Evolutionary conservation across 2,797 vertebrate species (phyloP).

Genomic region (Trachurus trachurus): DNA sequence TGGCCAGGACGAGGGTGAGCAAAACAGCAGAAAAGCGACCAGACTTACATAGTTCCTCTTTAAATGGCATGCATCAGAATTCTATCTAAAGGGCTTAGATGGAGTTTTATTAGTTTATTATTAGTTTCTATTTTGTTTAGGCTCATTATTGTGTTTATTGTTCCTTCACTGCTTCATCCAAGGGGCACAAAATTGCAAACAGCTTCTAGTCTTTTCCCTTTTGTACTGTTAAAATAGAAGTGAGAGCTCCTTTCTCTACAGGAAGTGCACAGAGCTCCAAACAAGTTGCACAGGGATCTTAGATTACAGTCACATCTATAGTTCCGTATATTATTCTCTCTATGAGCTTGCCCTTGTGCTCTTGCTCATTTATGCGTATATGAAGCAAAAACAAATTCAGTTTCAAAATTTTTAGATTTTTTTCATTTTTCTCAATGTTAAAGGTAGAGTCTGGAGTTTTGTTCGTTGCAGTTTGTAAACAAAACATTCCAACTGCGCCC

Average conservation of each 20-base stretch:
- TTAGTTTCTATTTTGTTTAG: too few species aligned
- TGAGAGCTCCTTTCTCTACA: not conserved
- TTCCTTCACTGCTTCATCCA: not conserved
- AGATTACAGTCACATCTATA: not conserved
- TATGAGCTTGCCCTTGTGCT: not conserved
- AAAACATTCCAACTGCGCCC: too few species aligned
- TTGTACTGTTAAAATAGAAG: not conserved
- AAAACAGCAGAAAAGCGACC: too few species aligned
- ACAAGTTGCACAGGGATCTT: not conserved
- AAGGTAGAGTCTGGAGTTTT: too few species aligned
- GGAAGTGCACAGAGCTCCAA: not conserved
- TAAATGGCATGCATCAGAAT: not conserved
- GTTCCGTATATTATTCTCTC: not conserved
- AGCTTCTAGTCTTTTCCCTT: not conserved
- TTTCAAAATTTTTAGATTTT: too few species aligned
- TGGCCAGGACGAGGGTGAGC: too few species aligned
- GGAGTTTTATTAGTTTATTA: too few species aligned
- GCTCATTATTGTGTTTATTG: not conserved
- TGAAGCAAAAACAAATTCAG: not conserved
- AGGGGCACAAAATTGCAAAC: not conserved
- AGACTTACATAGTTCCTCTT: too few species aligned
- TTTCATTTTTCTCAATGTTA: too few species aligned
- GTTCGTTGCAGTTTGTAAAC: too few species aligned
- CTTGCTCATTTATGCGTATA: not conserved
- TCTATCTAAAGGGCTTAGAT: not conserved